Evolutionary conservation across 2,888 invertebrate genomes (phyloP).

Genomic region (Spatulosminthurus flaviceps): DNA sequence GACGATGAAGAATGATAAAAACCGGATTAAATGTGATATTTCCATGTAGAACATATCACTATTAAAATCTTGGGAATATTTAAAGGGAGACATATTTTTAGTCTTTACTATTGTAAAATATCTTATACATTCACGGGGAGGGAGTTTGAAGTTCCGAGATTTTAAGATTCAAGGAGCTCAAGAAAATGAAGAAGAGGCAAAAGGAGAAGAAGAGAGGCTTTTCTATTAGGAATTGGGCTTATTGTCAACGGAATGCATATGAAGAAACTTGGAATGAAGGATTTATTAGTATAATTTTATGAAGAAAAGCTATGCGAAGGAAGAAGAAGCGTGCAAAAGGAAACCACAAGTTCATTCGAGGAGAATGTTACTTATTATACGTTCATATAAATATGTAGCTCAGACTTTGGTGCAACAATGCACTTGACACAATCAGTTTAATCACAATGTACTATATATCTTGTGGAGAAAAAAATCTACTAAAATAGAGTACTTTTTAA

Average conservation of each 20-base stretch:
- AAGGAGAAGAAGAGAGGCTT: too few relatives aligned
- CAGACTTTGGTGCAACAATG: conserved; percentile 21
- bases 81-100: too few relatives aligned
- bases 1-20: too few relatives aligned
- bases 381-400: neutral
- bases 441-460: neutral
- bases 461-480: neutral
- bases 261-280: neutral
- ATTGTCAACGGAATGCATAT: neutral
- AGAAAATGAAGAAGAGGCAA: too few relatives aligned
- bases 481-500: neutral
- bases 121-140: too few relatives aligned
- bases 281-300: too few relatives aligned
- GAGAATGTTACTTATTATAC: neutral
- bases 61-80: too few relatives aligned
- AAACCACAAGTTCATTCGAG: conserved; percentile 29
- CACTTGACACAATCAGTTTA: neutral
- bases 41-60: too few relatives aligned
- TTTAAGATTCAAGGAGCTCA: neutral
- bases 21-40: too few relatives aligned
- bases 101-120: too few relatives aligned
- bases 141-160: neutral
- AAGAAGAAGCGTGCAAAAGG: neutral
- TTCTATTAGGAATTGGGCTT: neutral
- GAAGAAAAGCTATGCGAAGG: neutral